These are phyloP conservation scores for Poeciliopsis infans DNA, from an alignment of 2,797 vertebrate species.

Conservation along the genomic window DNA sequence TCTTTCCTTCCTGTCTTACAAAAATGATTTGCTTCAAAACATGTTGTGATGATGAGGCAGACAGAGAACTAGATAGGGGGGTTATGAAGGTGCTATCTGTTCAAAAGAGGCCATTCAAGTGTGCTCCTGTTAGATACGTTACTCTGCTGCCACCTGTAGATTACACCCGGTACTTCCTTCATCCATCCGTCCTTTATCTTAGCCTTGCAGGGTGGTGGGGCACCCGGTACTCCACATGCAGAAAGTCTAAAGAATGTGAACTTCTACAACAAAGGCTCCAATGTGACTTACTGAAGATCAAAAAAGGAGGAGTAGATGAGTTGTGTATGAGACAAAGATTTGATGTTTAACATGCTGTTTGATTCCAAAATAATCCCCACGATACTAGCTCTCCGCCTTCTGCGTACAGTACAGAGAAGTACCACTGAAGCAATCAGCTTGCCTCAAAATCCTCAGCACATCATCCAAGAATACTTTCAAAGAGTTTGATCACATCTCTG, in stretches of 20 bases:
- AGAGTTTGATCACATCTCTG: constrained; percentile 51
- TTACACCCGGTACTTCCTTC: constrained; percentile 2
- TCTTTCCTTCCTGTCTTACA: constrained; percentile 22
- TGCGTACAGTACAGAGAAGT: constrained; percentile 35
- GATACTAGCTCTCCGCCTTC: constrained; percentile 27
- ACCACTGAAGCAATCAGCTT: constrained; percentile 39
- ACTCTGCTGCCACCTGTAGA: constrained; percentile 75
- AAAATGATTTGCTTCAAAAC: constrained; percentile 49
- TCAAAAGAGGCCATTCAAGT: constrained; percentile 9
- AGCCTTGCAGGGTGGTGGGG: neutral
- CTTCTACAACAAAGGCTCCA: constrained; percentile 16
- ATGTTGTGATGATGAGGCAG: constrained; percentile 36
- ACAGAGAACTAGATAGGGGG: constrained; percentile 30
- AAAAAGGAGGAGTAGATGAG: neutral
- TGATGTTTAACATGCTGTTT: constrained; percentile 27
- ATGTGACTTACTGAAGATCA: constrained; percentile 16
- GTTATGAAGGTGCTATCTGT: constrained; percentile 49
- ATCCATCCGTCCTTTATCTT: neutral
- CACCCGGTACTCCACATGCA: constrained; percentile 33
- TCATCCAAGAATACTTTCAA: constrained; percentile 52
- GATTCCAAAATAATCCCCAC: constrained; percentile 40
- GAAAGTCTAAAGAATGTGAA: constrained; percentile 31
- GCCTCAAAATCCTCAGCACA: constrained; percentile 24
- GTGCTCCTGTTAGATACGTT: constrained; percentile 57
- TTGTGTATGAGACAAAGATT: constrained; percentile 4